Evolutionary conservation across 2,888 invertebrate genomes (phyloP).

Genomic region (Apoda limacodes): DNA sequence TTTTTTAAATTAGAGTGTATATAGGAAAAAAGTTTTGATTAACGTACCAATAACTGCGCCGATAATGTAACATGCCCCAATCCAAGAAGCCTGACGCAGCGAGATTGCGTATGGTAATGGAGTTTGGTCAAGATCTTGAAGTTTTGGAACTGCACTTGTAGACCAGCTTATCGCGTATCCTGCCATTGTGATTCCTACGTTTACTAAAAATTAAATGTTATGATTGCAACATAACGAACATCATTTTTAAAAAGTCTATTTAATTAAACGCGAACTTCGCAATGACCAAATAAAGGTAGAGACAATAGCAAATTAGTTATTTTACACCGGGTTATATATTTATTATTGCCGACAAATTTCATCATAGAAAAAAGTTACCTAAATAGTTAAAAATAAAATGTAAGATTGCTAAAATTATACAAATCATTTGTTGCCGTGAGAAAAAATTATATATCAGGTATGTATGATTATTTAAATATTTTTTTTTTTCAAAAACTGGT

Average conservation of each 20-base stretch:
- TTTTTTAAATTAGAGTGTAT: not conserved
- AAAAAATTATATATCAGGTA: too few species aligned
- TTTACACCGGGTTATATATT: too few species aligned
- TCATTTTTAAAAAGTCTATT: not conserved
- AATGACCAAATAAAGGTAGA: too few species aligned
- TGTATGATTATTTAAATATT: too few species aligned
- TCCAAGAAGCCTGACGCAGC: slow-evolving; percentile 57
- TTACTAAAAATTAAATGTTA: slow-evolving; percentile 29
- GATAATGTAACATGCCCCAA: slow-evolving; percentile 61
- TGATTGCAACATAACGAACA: not conserved
- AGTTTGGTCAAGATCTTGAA: slow-evolving; percentile 41
- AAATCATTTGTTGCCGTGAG: too few species aligned
- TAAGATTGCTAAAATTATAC: too few species aligned
- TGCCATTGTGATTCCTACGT: slow-evolving; percentile 45
- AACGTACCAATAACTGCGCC: slow-evolving; percentile 56
- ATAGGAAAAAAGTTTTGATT: not conserved
- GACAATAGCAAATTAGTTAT: too few species aligned
- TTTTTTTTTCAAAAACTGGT: too few species aligned
- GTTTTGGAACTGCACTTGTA: slow-evolving; percentile 57
- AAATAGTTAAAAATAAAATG: too few species aligned
- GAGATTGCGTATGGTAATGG: slow-evolving; percentile 40
- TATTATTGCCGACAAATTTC: too few species aligned
- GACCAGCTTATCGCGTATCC: slow-evolving; percentile 65
- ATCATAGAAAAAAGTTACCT: too few species aligned
- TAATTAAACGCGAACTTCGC: slow-evolving; percentile 1